Conservation (phyloP, 2,113 vertebrate species). For the Genyomyrus donnyi region DNA sequence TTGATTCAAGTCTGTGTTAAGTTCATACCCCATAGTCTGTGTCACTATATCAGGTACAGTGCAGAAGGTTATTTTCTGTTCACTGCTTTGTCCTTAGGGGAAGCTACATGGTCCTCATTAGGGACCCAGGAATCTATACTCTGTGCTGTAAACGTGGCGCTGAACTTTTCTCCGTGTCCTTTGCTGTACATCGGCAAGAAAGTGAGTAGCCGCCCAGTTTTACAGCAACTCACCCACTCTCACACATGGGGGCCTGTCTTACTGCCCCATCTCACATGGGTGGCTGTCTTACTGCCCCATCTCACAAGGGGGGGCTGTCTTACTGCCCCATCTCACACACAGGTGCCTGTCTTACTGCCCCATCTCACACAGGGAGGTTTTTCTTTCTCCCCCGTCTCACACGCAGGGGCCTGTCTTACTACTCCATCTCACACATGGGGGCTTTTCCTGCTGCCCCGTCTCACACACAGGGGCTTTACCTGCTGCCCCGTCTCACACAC, state of each 20-base stretch:
- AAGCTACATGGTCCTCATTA: slow-evolving; percentile 26
- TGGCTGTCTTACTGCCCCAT: not conserved
- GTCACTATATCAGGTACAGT: not conserved
- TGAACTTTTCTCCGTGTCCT: slow-evolving; percentile 37
- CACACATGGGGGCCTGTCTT: not conserved
- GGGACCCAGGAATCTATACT: slow-evolving; percentile 61
- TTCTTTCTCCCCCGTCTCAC: not conserved
- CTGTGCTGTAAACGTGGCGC: slow-evolving; percentile 52
- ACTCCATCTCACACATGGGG: not conserved
- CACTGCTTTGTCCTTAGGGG: not conserved
- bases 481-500: not conserved
- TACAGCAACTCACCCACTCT: not conserved
- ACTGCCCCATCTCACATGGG: not conserved
- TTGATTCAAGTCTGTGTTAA: not conserved
- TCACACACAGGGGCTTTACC: not conserved
- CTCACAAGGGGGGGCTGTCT: not conserved
- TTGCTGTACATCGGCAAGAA: slow-evolving; percentile 57
- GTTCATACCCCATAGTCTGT: not conserved
- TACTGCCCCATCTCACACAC: not conserved
- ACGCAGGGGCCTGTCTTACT: not conserved
- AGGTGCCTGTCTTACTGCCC: not conserved
- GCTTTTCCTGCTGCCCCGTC: not conserved
- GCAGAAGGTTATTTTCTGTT: not conserved
- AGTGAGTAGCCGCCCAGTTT: slow-evolving; percentile 28
- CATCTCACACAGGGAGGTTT: not conserved